A percentile compares a stretch with the other conserved stretches of the same genome.
Conservation (phyloP, 2,888 invertebrate species). For the Agrotis ipsilon region DNA sequence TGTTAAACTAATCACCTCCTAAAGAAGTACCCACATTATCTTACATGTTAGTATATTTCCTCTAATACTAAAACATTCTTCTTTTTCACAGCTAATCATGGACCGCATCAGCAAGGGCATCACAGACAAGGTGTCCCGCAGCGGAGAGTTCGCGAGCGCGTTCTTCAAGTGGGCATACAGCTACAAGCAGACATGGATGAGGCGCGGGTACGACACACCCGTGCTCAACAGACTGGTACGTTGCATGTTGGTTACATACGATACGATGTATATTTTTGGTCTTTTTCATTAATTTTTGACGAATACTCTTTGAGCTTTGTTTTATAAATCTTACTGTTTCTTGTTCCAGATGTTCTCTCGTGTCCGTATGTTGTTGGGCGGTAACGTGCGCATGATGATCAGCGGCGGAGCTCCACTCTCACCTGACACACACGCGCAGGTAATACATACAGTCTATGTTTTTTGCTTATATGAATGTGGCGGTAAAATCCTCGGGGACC, state of each 20-base stretch:
- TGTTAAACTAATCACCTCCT: not conserved
- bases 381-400: constrained; percentile 96
- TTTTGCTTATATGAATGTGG: too few relatives aligned
- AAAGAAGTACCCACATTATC: not conserved
- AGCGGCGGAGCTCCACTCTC: constrained; percentile 99
- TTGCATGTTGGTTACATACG: too few relatives aligned
- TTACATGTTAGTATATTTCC: not conserved
- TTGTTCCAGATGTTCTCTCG: constrained; percentile 81
- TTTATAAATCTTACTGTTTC: too few relatives aligned
- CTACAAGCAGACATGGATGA: constrained; percentile 97
- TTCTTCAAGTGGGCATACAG: constrained; percentile 98
- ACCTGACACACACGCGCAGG: constrained; percentile 98
- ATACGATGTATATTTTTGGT: too few relatives aligned
- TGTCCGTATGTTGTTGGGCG: constrained; percentile 95
- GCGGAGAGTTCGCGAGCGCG: constrained; percentile 94
- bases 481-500: too few relatives aligned
- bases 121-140: constrained; percentile 97
- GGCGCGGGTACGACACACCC: constrained; percentile 96
- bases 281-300: too few relatives aligned
- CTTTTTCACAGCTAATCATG: constrained; percentile 94
- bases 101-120: constrained; percentile 99
- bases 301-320: too few relatives aligned
- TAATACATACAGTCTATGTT: not conserved
- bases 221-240: constrained; percentile 89
- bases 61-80: not conserved